Evolutionary conservation across 2,797 vertebrate genomes (phyloP), one percentile per base, ranked within the genome.

Genomic region (Cryptoprocta ferox): DNA sequence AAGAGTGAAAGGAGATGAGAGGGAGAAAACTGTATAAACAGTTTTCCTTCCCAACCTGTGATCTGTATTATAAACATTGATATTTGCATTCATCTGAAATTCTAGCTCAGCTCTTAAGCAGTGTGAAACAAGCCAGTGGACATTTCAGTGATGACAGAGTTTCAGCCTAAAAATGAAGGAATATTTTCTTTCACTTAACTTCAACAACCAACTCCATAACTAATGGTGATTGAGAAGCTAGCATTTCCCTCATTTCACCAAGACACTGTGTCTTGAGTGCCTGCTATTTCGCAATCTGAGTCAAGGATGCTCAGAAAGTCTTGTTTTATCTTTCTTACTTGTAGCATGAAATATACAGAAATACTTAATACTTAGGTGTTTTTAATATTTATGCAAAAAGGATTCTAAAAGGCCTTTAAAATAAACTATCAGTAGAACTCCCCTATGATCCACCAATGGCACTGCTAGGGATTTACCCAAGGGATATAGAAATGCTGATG

Each of bases 41-140:
- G 16, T 24, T 80, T 10, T 93, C n/a, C 66, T 37, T 88, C 66
- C 50, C 32, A 84, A n/a, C 42, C 45, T 80, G 79, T 13, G 73
- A 65, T 71, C 68, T 91, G 28, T 73, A 85, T 89, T 59, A 59
- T 71, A 92, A 85, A 92, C 80, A 82, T 12, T 86, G 61, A 56
- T 81, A 94, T 83, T 86, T 92, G 19, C 70, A 92, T 81, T 96
- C 78, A 95, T 95, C 73, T 97, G 53, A 94, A 53, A 81, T 83
- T 86, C 75, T 90, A 83, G 53, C 18, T 63, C 92, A 65, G 8
- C 35, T 76, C 56, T 73, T 68, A 89, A 70, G n/a, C 75, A 8
- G 12, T 80, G 68, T 63, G 35, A 91, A 92, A 89, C 45, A 91
- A 53, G 53, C n/a, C 66, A 45, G 37, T 89, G 42, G 30, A 78